phyloP scores from a whole-genome alignment of 2,113 vertebrate genomes.

The Macrotus californicus region DNA sequence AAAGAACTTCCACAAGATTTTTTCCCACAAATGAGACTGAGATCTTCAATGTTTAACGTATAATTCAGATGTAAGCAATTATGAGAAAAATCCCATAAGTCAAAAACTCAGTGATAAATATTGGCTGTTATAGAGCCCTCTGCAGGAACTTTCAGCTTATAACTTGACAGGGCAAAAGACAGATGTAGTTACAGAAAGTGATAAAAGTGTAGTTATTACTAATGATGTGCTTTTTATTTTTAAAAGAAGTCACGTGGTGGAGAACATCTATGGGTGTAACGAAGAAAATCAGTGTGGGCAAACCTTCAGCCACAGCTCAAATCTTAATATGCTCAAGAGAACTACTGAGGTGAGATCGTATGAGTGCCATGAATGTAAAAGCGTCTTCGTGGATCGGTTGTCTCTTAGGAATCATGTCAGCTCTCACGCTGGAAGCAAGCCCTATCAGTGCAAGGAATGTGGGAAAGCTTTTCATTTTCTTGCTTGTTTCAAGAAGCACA shows the following conservation, averaged over 20 bases:
- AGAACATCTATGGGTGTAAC: background rate
- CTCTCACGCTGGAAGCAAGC: constrained; percentile 47
- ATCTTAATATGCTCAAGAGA: background rate
- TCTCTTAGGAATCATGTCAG: constrained; percentile 42
- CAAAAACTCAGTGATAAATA: background rate
- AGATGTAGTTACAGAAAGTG: background rate
- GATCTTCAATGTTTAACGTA: background rate
- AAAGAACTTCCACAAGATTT: background rate
- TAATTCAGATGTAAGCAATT: background rate
- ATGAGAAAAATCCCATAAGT: background rate
- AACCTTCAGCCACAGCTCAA: background rate
- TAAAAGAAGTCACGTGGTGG: constrained; percentile 2
- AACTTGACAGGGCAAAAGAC: background rate
- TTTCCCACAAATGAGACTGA: background rate
- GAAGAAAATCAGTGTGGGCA: constrained; percentile 21
- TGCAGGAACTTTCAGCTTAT: background rate
- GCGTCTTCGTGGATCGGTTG: background rate
- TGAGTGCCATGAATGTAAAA: constrained; percentile 12
- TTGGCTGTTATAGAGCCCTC: background rate
- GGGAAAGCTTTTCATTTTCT: constrained; percentile 59
- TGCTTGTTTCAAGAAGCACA: constrained; percentile 57
- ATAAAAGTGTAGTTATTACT: background rate
- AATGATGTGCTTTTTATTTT: constrained; percentile 48
- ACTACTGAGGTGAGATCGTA: background rate
- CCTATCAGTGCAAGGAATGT: constrained; percentile 56